Percentiles rank a stretch among this genome's conserved stretches.
Conservation (phyloP, 1,140 invertebrate species). For the Pygmarrhopalites habei region DNA sequence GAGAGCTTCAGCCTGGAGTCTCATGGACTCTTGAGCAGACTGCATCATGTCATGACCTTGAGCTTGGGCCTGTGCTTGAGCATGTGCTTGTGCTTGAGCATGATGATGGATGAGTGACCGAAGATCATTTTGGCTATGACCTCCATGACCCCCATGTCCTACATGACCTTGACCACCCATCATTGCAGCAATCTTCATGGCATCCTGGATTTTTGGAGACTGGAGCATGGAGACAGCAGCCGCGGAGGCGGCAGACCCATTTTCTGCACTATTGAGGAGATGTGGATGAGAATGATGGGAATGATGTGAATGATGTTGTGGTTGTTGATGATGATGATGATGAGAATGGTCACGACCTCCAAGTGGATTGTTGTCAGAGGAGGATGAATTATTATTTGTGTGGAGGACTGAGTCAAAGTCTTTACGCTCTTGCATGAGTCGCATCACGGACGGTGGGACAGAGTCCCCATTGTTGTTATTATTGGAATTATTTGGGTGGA, state of each 20-base stretch:
- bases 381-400: constrained; percentile 6
- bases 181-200: constrained; percentile 37
- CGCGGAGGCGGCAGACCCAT: constrained; percentile 17
- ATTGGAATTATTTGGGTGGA: constrained; percentile 18
- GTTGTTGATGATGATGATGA: constrained; percentile 20
- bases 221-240: constrained; percentile 26
- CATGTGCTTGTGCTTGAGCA: constrained; percentile 21
- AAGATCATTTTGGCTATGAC: constrained; percentile 23
- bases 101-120: constrained; percentile 37
- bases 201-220: constrained; percentile 29
- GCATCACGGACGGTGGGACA: background rate
- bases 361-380: constrained; percentile 17
- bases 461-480: constrained; percentile 1
- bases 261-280: constrained; percentile 16
- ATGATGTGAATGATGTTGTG: constrained; percentile 12
- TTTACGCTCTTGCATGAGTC: background rate
- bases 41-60: constrained; percentile 52
- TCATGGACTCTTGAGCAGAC: constrained; percentile 53
- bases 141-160: constrained; percentile 12
- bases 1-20: constrained; percentile 72
- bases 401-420: background rate
- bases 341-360: constrained; percentile 11
- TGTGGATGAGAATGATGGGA: constrained; percentile 8
- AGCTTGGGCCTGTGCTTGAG: constrained; percentile 20
- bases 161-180: constrained; percentile 26